A percentile compares a stretch with the other conserved stretches of the same genome.
Conservation (phyloP, 2,113 vertebrate genomes). For the Diphyllodes magnificus region DNA sequence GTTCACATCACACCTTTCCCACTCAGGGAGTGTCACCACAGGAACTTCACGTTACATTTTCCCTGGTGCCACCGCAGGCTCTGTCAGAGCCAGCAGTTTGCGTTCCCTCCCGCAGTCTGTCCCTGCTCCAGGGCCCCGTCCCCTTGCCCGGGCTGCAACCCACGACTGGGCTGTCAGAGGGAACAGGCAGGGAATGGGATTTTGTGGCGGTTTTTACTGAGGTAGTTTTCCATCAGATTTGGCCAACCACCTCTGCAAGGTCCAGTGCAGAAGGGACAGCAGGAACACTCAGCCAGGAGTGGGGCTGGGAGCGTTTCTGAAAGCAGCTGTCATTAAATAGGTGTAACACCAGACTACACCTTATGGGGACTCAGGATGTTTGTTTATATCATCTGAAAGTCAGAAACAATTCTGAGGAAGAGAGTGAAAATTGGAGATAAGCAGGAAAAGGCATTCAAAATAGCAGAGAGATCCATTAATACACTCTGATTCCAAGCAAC, state of each 20-base stretch:
- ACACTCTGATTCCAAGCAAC: background rate
- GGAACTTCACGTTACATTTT: background rate
- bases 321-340: background rate
- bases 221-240: background rate
- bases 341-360: background rate
- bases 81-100: background rate
- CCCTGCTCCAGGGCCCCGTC: background rate
- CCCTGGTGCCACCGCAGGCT: background rate
- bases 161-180: background rate
- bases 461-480: background rate
- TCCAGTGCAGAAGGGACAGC: background rate
- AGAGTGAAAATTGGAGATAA: background rate
- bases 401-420: background rate
- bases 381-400: background rate
- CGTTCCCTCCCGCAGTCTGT: background rate
- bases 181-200: background rate
- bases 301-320: background rate
- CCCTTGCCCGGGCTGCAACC: background rate
- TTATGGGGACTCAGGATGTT: background rate
- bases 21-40: background rate
- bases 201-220: background rate
- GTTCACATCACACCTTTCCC: background rate
- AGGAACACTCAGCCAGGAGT: background rate
- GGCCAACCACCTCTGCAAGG: background rate
- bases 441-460: background rate